Percentiles rank a stretch among this genome's conserved stretches.
These are phyloP conservation scores for Agapetus fuscipes DNA, from an alignment of 2,888 invertebrate genomes.

Conservation along the genomic window DNA sequence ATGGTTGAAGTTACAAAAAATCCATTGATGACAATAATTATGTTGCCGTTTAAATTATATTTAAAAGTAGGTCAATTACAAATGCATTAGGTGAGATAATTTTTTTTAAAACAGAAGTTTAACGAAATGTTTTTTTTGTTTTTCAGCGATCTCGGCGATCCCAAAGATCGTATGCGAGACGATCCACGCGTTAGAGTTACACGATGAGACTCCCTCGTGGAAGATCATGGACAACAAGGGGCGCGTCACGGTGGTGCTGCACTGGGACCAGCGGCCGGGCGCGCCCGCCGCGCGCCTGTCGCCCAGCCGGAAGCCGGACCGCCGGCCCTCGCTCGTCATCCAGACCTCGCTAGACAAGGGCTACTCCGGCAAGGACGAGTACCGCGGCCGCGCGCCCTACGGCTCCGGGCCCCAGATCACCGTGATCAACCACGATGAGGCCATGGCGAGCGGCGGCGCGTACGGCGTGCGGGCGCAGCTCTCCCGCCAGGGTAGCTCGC, in stretches of 20 bases:
- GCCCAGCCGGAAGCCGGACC: slow-evolving; percentile 42
- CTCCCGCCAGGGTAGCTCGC: slow-evolving; percentile 55
- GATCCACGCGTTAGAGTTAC: slow-evolving; percentile 88
- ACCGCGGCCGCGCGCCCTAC: slow-evolving; percentile 47
- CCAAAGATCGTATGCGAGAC: slow-evolving; percentile 97
- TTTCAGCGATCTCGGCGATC: slow-evolving; percentile 86
- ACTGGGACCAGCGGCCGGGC: slow-evolving; percentile 87
- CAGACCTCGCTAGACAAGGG: slow-evolving; percentile 65
- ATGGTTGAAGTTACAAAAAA: too few relatives aligned
- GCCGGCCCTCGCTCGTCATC: slow-evolving; percentile 62
- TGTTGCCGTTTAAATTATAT: too few relatives aligned
- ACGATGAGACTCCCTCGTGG: slow-evolving; percentile 96
- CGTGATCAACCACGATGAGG: slow-evolving; percentile 89
- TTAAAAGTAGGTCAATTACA: too few relatives aligned
- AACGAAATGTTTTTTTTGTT: slow-evolving; percentile 8
- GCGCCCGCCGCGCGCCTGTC: slow-evolving; percentile 29
- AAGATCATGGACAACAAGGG: slow-evolving; percentile 98
- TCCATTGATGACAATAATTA: too few relatives aligned
- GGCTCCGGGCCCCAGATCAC: slow-evolving; percentile 74
- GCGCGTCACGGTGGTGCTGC: slow-evolving; percentile 90
- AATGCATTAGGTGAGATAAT: too few relatives aligned
- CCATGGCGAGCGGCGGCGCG: slow-evolving; percentile 37
- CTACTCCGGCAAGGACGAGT: slow-evolving; percentile 26
- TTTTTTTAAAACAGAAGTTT: too few relatives aligned
- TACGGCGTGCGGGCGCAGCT: slow-evolving; percentile 26